These are phyloP conservation scores for Strigamia maritima DNA, from an alignment of 2,888 invertebrate species.

Conservation along the genomic window DNA sequence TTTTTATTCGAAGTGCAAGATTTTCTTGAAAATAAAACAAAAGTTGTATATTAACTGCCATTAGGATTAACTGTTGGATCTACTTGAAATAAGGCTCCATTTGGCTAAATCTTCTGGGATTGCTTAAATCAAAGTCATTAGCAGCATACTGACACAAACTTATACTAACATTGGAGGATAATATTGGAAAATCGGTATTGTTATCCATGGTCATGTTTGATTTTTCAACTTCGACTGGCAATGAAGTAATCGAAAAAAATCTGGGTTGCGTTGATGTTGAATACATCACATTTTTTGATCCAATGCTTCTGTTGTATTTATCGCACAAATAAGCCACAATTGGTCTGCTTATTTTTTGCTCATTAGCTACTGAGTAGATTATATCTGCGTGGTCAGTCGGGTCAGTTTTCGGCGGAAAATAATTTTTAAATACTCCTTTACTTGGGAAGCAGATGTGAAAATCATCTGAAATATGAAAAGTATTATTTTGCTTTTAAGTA, in stretches of 20 bases:
- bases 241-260: too few species aligned
- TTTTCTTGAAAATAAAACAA: not conserved
- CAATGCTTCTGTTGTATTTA: too few species aligned
- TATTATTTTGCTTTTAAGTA: too few species aligned
- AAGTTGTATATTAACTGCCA: not conserved
- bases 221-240: too few species aligned
- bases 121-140: not conserved
- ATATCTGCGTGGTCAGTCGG: not conserved
- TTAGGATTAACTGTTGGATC: not conserved
- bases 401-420: not conserved
- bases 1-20: not conserved
- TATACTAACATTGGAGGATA: too few species aligned
- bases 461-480: not conserved
- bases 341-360: not conserved
- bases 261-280: too few species aligned
- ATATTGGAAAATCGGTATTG: too few species aligned
- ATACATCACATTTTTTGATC: too few species aligned
- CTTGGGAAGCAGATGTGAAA: not conserved
- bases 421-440: not conserved
- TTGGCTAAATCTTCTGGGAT: constrained; percentile 1
- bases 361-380: not conserved
- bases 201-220: too few species aligned
- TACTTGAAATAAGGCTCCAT: not conserved
- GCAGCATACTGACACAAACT: not conserved
- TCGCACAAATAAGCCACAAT: not conserved